A percentile compares a stretch with the other conserved stretches of the same genome.
phyloP scores from a whole-genome alignment of 1,140 invertebrate species.

The Myzus persicae region DNA sequence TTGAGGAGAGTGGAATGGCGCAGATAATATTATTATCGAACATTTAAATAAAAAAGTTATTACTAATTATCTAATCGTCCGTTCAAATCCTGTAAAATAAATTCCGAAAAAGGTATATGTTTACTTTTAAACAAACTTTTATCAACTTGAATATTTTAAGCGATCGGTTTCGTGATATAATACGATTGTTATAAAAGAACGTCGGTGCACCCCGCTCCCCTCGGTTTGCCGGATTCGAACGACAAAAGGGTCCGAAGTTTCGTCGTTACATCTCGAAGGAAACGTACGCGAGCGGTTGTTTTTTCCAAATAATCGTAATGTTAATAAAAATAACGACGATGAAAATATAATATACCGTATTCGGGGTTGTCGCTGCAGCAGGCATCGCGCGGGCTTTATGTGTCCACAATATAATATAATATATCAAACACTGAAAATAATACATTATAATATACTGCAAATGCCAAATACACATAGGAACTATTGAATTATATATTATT shows the following conservation, averaged over 20 bases:
- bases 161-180: neutral
- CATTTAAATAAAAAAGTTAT: no score
- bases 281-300: neutral
- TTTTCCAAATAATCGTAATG: neutral
- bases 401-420: neutral
- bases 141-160: neutral
- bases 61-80: neutral
- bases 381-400: neutral
- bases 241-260: neutral
- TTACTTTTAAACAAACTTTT: neutral
- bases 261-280: neutral
- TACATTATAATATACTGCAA: neutral
- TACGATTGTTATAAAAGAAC: neutral
- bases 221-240: neutral
- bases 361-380: neutral
- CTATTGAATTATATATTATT: conserved; percentile 32
- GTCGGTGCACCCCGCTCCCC: no score
- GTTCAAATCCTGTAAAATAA: neutral
- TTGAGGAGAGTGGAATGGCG: no score
- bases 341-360: neutral
- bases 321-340: neutral
- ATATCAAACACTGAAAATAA: neutral
- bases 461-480: conserved; percentile 4
- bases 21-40: no score
- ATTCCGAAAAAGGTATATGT: neutral